These are phyloP conservation scores for Platyrinchus mystaceus DNA, from an alignment of 2,797 vertebrate species.

Conservation along the genomic window DNA sequence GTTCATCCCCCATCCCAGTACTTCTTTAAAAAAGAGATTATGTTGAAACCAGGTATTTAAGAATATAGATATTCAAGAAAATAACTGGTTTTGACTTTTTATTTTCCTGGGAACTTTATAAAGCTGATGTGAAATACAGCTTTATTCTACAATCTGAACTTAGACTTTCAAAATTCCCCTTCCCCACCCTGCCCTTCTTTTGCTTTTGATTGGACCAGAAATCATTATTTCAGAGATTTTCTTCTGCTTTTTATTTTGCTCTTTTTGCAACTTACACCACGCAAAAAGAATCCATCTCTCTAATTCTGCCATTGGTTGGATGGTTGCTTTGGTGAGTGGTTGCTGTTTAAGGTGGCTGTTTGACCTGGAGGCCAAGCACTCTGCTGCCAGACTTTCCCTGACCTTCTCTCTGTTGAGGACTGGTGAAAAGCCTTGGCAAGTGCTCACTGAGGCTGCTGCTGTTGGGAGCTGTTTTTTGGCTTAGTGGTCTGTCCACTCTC, in stretches of 20 bases:
- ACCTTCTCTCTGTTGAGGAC: no score
- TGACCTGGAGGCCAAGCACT: not conserved
- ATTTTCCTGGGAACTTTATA: constrained; percentile 20
- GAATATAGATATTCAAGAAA: constrained; percentile 38
- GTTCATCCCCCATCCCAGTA: not conserved
- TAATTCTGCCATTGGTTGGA: not conserved
- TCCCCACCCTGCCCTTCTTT: not conserved
- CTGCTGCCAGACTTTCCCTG: not conserved
- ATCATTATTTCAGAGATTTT: not conserved
- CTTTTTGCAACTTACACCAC: not conserved
- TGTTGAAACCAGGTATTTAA: constrained; percentile 48
- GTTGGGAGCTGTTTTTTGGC: not conserved
- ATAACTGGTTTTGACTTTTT: constrained; percentile 30
- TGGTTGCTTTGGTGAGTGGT: not conserved
- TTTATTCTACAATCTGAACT: not conserved
- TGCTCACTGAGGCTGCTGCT: accelerated
- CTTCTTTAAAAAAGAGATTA: not conserved
- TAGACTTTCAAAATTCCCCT: not conserved
- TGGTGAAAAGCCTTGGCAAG: not conserved
- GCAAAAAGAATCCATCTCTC: not conserved
- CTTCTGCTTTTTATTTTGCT: not conserved
- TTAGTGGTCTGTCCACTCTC: not conserved
- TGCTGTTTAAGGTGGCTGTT: not conserved
- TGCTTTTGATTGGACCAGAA: not conserved
- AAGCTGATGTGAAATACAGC: not conserved